phyloP scores from a whole-genome alignment of 2,888 invertebrate species.

The Papilio elwesi region DNA sequence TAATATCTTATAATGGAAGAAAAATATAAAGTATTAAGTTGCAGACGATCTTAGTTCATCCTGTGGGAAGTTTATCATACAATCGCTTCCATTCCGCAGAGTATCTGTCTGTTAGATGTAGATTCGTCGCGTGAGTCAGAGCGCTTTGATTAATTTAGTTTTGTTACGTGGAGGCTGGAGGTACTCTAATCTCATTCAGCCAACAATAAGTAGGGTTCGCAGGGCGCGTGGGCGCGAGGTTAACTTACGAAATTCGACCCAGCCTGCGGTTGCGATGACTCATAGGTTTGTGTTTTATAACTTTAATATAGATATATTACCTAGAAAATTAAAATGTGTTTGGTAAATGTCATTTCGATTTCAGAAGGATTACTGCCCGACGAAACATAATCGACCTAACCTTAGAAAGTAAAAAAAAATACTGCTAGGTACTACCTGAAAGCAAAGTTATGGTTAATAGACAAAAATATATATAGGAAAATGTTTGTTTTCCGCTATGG shows the following conservation, averaged over 20 bases:
- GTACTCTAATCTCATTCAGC: conserved; percentile 50
- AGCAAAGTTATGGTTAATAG: no score
- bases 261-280: conserved; percentile 42
- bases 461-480: no score
- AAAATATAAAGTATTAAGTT: no score
- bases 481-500: no score
- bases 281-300: conserved; percentile 40
- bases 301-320: conserved; percentile 16
- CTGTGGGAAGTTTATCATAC: background rate
- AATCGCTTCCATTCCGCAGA: conserved; percentile 19
- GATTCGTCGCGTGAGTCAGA: conserved; percentile 48
- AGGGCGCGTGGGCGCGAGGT: conserved; percentile 49
- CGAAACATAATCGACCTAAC: no score
- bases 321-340: background rate
- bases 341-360: no score
- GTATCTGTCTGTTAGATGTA: conserved; percentile 6
- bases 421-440: no score
- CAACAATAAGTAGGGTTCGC: conserved; percentile 45
- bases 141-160: conserved; percentile 52
- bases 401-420: no score
- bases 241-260: conserved; percentile 51
- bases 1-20: no score
- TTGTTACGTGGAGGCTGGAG: conserved; percentile 43
- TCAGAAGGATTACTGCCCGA: no score
- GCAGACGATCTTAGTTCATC: background rate